Evolutionary conservation across 2,888 invertebrate genomes (phyloP), one percentile per base, ranked within the genome.

Genomic region (Drosophila subsilvestris): DNA sequence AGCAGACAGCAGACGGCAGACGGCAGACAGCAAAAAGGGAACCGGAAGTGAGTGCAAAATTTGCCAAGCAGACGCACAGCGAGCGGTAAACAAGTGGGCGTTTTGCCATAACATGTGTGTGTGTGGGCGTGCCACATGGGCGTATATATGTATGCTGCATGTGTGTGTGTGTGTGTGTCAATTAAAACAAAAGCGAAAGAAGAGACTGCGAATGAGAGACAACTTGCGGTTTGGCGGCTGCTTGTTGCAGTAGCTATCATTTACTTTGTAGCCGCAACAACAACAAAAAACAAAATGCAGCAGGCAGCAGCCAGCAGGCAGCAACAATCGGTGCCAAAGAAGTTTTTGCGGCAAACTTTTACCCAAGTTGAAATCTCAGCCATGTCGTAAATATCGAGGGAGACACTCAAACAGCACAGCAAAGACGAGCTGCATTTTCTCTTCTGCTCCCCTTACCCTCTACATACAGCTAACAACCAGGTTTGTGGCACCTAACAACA

Each of bases 51-150:
- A 32, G 32, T 32, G 32, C 32, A 12, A 32, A 12, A 32, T 32
- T n/a, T 37, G 37, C 37, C 37, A 37, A 7, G 14, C 6, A 14
- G 37, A n/a, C 37, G 37, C 37, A 37, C 79, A 79, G 79, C 77
- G 71, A 84, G 81, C 81, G 77, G 84, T 66, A 81, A 79, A 59
- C 74, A 81, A 74, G 57, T 63, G 61, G 69, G 75, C 79, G 75
- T 37, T 63, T 59, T 62, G 76, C 69, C 78, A 69, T 68, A 49
- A 55, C 55, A 69, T 59, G 55, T 62, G 53, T 44, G 18, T 22
- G 18, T 47, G 53, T 71, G 54, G 53, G 70, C 63, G 70, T 55
- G 56, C 51, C 45, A 25, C 42, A 10, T 42, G 42, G 42, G 5
- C 47, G 10, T 10, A 42, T 58, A 37, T 37, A 47, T 47, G 12